A percentile compares a stretch with the other conserved stretches of the same genome.
phyloP scores from a whole-genome alignment of 2,888 invertebrate genomes.

The Theretra japonica region DNA sequence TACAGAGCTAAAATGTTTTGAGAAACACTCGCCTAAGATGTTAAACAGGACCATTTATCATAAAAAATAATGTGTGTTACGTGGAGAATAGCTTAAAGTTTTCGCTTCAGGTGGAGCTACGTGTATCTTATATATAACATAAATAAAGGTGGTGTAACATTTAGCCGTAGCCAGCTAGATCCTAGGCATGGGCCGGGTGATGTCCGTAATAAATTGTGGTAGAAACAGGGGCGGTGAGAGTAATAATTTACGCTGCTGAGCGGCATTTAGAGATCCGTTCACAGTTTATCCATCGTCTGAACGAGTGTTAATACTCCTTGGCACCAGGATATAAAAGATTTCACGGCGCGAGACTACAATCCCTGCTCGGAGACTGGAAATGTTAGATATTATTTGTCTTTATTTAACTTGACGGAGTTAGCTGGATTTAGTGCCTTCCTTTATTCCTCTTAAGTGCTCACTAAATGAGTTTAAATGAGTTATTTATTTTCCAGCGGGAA shows the following conservation, averaged over 20 bases:
- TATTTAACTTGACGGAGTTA: constrained; percentile 40
- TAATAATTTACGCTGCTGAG: constrained; percentile 65
- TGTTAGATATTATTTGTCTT: constrained; percentile 39
- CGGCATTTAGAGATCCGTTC: constrained; percentile 64
- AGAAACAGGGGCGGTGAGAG: constrained; percentile 59
- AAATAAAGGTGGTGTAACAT: constrained; percentile 7
- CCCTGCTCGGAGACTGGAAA: constrained; percentile 31
- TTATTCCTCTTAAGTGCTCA: constrained; percentile 8
- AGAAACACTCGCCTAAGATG: background rate
- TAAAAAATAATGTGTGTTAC: too few species aligned
- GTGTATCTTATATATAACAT: background rate
- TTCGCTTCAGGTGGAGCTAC: too few species aligned
- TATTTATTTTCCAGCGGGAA: constrained; percentile 8
- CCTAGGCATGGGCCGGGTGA: constrained; percentile 32
- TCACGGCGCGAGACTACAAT: constrained; percentile 39
- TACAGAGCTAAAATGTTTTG: background rate
- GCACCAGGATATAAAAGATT: constrained; percentile 50
- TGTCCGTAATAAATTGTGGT: constrained; percentile 58
- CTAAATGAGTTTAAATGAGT: constrained; percentile 16
- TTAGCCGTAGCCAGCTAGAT: constrained; percentile 35
- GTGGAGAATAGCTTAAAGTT: too few species aligned
- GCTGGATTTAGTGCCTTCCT: constrained; percentile 28
- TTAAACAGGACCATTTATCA: too few species aligned
- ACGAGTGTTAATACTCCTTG: constrained; percentile 52
- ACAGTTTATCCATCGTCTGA: constrained; percentile 57